Percentiles rank a stretch among this genome's conserved stretches.
These are phyloP conservation scores for Rhinopomastus cyanomelas DNA, from an alignment of 2,113 vertebrate species.

Conservation along the genomic window DNA sequence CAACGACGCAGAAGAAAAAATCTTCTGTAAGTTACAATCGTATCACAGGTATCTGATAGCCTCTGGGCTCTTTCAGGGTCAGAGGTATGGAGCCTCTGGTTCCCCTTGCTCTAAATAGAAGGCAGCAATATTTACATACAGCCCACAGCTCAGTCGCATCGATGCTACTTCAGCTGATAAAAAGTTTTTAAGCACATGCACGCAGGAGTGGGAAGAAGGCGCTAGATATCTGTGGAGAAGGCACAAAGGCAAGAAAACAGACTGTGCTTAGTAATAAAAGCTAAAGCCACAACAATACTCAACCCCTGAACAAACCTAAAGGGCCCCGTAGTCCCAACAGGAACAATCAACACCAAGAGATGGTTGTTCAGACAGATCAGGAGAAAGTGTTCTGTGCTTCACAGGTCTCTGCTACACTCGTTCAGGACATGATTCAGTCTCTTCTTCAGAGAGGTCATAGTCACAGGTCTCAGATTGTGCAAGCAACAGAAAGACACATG, in stretches of 20 bases:
- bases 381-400: background rate
- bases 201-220: background rate
- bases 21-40: background rate
- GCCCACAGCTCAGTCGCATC: background rate
- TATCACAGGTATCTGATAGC: background rate
- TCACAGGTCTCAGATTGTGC: background rate
- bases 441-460: background rate
- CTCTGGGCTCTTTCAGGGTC: background rate
- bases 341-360: background rate
- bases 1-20: background rate
- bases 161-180: background rate
- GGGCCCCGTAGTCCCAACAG: background rate
- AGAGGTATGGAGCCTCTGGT: background rate
- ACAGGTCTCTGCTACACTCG: background rate
- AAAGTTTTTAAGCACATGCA: background rate
- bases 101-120: background rate
- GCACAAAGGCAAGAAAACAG: background rate
- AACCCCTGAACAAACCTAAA: background rate
- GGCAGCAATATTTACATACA: background rate
- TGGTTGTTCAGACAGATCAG: background rate
- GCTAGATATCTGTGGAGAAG: background rate
- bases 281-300: background rate
- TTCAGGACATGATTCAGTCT: background rate
- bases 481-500: background rate
- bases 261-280: background rate